Evolutionary conservation across 2,113 vertebrate species (phyloP).

Genomic region (Esox niger): DNA sequence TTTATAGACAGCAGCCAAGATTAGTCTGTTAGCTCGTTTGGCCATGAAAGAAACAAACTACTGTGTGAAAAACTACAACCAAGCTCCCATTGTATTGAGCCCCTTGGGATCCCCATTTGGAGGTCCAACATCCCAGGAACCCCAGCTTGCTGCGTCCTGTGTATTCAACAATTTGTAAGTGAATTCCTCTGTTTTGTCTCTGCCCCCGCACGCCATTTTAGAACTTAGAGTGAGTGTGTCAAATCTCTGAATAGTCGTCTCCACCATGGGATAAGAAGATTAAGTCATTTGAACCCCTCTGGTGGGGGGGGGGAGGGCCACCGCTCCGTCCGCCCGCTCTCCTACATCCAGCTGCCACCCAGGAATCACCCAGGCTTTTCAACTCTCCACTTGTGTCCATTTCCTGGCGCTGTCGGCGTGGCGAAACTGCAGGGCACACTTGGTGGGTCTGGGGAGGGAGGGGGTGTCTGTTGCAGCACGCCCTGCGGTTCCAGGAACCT

Average conservation of each 20-base stretch:
- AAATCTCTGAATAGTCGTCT: constrained; percentile 66
- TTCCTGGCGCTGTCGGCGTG: constrained; percentile 39
- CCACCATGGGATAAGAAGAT: constrained; percentile 70
- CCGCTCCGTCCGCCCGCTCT: constrained; percentile 25
- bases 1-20: too few relatives aligned
- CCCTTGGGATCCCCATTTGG: too few relatives aligned
- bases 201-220: constrained; percentile 54
- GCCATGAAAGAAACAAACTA: too few relatives aligned
- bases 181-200: constrained; percentile 26
- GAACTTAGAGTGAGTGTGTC: constrained; percentile 66
- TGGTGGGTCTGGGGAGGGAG: too few relatives aligned
- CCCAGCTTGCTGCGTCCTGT: constrained; percentile 31
- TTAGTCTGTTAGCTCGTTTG: too few relatives aligned
- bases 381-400: constrained; percentile 38
- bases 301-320: constrained; percentile 34
- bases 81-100: too few relatives aligned
- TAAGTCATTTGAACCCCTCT: constrained; percentile 68
- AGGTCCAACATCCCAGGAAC: constrained; percentile 3
- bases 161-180: constrained; percentile 42
- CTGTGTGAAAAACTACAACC: too few relatives aligned
- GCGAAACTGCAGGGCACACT: constrained; percentile 31
- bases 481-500: constrained; percentile 37
- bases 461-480: constrained; percentile 28
- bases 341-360: constrained; percentile 30
- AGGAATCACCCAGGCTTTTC: constrained; percentile 56